Percentiles rank a stretch among this genome's conserved stretches.
phyloP scores from a whole-genome alignment of 2,888 invertebrate species.

The Pheosia gnoma region DNA sequence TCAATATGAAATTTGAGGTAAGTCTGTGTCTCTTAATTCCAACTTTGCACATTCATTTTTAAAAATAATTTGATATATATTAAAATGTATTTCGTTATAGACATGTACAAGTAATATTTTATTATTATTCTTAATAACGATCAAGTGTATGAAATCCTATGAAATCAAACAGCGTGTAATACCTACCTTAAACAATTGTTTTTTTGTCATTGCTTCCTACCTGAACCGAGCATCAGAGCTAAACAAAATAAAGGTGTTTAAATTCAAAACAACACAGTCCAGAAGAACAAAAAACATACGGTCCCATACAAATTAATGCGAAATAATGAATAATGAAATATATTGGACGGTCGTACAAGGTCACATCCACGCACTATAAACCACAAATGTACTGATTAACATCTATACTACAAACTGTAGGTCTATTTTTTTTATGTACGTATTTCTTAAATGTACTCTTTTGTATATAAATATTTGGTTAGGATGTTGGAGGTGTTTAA shows the following conservation, averaged over 20 bases:
- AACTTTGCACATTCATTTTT: too few species aligned
- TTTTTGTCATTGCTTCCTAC: background rate
- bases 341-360: constrained; percentile 58
- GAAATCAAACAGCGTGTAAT: background rate
- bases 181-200: background rate
- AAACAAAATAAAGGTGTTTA: constrained; percentile 13
- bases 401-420: background rate
- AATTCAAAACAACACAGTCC: constrained; percentile 31
- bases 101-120: too few species aligned
- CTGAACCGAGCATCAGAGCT: background rate
- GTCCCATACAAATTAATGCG: constrained; percentile 54
- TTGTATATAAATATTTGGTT: background rate
- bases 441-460: background rate
- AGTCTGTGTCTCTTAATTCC: too few species aligned
- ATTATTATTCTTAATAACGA: too few species aligned
- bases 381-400: constrained; percentile 8
- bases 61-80: too few species aligned
- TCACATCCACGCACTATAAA: constrained; percentile 39
- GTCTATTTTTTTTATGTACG: too few species aligned
- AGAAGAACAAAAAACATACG: constrained; percentile 28
- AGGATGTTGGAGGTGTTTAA: too few species aligned
- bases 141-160: too few species aligned
- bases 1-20: too few species aligned
- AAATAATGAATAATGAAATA: constrained; percentile 66
- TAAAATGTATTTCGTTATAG: too few species aligned